Percentiles rank a stretch among this genome's conserved stretches.
Conservation (phyloP, 2,888 invertebrate species). For the Anarsia innoxiella region DNA sequence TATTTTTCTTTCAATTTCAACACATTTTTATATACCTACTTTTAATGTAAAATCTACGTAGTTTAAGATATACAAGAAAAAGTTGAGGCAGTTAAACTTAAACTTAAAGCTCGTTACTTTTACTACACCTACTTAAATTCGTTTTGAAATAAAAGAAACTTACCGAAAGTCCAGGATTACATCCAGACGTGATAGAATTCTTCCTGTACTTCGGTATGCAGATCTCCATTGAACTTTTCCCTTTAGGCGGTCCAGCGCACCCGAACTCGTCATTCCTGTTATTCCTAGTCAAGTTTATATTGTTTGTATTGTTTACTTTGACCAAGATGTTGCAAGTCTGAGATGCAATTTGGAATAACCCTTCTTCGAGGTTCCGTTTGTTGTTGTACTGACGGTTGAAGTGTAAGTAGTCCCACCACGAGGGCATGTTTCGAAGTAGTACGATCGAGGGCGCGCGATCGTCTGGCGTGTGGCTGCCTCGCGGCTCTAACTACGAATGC, state of each 20-base stretch:
- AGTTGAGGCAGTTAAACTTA: not conserved
- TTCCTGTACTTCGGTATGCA: conserved; percentile 74
- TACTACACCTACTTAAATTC: too few species aligned
- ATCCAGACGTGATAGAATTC: conserved; percentile 67
- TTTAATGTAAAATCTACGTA: too few species aligned
- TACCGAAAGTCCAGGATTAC: conserved; percentile 78
- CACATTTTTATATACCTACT: too few species aligned
- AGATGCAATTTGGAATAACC: conserved; percentile 84
- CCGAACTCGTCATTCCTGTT: conserved; percentile 79
- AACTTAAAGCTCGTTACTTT: not conserved
- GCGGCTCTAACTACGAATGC: conserved; percentile 29
- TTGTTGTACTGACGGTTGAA: conserved; percentile 67
- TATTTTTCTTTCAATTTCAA: too few species aligned
- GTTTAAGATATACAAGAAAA: too few species aligned
- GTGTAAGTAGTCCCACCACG: conserved; percentile 77
- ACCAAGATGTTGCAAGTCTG: conserved; percentile 86
- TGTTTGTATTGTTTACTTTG: conserved; percentile 85
- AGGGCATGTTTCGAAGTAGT: conserved; percentile 59
- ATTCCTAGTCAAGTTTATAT: conserved; percentile 80
- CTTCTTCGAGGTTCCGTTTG: conserved; percentile 81
- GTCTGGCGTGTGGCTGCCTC: conserved; percentile 27
- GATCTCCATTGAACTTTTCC: conserved; percentile 69
- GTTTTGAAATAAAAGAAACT: conserved; percentile 33
- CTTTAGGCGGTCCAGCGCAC: conserved; percentile 58
- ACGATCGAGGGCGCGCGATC: not conserved